These are phyloP conservation scores for Anabacerthia variegaticeps DNA, from an alignment of 2,797 vertebrate genomes.

Conservation along the genomic window DNA sequence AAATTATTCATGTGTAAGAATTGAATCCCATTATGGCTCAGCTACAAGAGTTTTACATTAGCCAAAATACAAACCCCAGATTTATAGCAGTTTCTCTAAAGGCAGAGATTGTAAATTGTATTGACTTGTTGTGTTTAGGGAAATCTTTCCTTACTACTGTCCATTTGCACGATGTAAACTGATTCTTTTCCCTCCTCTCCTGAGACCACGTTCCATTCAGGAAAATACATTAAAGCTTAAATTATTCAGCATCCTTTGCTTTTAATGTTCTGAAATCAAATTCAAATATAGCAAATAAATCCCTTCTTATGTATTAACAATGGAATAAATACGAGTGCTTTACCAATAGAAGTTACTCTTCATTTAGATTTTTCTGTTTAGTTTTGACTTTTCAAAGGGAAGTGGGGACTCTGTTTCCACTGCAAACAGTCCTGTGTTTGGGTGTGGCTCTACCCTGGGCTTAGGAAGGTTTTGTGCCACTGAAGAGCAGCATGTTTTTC, in stretches of 20 bases:
- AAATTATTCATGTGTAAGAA: neutral
- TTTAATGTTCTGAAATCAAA: conserved; percentile 57
- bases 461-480: neutral
- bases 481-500: neutral
- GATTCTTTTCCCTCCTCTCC: conserved; percentile 1
- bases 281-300: conserved; percentile 37
- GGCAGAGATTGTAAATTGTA: neutral
- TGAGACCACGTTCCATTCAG: conserved; percentile 20
- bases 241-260: conserved; percentile 34
- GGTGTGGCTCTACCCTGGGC: neutral
- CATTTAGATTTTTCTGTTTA: neutral
- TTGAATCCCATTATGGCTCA: neutral
- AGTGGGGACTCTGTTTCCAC: neutral
- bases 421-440: neutral
- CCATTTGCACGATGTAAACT: conserved; percentile 26
- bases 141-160: conserved; percentile 23
- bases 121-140: neutral
- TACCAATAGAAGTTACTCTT: neutral
- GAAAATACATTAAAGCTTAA: conserved; percentile 51
- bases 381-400: neutral
- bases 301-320: conserved; percentile 45
- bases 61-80: neutral
- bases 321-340: neutral
- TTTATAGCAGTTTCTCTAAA: neutral
- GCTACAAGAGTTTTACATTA: conserved; percentile 58